Evolutionary conservation across 2,113 vertebrate species (phyloP).

Genomic region (Myotis lucifugus): DNA sequence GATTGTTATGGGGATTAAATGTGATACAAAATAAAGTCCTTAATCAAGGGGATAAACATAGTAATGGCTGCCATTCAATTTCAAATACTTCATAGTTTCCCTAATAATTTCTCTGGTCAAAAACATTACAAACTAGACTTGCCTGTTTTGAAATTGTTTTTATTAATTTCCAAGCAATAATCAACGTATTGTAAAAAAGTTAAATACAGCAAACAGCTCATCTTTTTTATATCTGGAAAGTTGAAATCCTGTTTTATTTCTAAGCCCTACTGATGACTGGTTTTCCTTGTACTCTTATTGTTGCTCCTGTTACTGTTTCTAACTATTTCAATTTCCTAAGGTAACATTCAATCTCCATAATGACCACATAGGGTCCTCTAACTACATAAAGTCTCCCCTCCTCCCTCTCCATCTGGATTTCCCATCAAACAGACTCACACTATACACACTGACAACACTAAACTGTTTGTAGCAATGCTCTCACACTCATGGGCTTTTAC

Average conservation of each 20-base stretch:
- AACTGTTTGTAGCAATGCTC: not conserved
- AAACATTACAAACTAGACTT: not conserved
- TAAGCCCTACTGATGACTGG: not conserved
- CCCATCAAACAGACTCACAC: not conserved
- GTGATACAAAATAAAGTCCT: slow-evolving; percentile 42
- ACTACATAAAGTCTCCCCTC: not conserved
- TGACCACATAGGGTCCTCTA: not conserved
- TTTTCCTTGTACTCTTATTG: not conserved
- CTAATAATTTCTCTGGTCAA: not conserved
- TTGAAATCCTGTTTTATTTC: not conserved
- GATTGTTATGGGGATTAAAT: slow-evolving; percentile 31
- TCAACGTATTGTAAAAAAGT: not conserved
- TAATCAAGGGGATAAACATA: not conserved
- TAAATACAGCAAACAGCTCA: not conserved
- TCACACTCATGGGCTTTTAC: not conserved
- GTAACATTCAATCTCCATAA: not conserved
- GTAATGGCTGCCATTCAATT: not conserved
- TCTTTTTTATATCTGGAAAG: slow-evolving; percentile 14
- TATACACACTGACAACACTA: not conserved
- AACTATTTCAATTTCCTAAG: not conserved
- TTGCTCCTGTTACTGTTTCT: not conserved
- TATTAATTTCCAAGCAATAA: slow-evolving; percentile 6
- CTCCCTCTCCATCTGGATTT: not conserved
- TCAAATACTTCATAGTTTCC: not conserved
- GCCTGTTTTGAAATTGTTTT: not conserved